These are phyloP conservation scores for Ahaetulla prasina DNA, from an alignment of 2,113 vertebrate genomes.

Conservation along the genomic window DNA sequence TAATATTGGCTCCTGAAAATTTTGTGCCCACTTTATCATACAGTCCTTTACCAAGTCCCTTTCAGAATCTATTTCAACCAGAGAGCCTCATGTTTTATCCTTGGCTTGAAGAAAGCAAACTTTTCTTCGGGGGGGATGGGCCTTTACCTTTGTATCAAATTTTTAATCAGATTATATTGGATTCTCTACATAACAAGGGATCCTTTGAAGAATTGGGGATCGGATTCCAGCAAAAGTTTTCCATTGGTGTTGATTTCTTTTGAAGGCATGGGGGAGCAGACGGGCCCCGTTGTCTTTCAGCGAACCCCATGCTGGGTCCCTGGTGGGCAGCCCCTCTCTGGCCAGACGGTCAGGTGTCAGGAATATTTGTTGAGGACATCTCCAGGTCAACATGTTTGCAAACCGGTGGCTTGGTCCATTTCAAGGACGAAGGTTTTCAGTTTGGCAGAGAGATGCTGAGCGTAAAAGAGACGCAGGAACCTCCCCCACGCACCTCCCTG, in stretches of 20 bases:
- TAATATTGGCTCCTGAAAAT: too few species aligned
- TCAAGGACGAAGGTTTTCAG: not conserved
- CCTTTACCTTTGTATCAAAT: too few species aligned
- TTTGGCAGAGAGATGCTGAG: too few species aligned
- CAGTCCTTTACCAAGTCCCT: too few species aligned
- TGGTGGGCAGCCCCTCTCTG: not conserved
- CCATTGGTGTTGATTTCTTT: not conserved
- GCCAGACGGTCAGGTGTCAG: not conserved
- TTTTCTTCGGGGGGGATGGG: not conserved
- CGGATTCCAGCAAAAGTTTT: not conserved
- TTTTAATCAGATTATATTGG: not conserved
- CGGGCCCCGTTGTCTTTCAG: not conserved
- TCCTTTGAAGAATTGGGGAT: not conserved
- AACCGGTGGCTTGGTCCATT: not conserved
- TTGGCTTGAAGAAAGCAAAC: not conserved
- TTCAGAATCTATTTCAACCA: too few species aligned
- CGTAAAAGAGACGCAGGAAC: too few species aligned
- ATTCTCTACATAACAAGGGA: not conserved
- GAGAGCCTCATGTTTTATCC: not conserved
- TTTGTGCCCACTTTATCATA: too few species aligned
- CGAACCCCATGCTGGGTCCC: not conserved
- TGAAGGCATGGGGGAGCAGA: not conserved
- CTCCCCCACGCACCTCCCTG: not conserved
- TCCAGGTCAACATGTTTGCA: rapidly evolving
- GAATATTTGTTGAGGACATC: too few species aligned